A percentile compares a stretch with the other conserved stretches of the same genome.
Conservation (phyloP, 2,113 vertebrate genomes). For the Buteo buteo region DNA sequence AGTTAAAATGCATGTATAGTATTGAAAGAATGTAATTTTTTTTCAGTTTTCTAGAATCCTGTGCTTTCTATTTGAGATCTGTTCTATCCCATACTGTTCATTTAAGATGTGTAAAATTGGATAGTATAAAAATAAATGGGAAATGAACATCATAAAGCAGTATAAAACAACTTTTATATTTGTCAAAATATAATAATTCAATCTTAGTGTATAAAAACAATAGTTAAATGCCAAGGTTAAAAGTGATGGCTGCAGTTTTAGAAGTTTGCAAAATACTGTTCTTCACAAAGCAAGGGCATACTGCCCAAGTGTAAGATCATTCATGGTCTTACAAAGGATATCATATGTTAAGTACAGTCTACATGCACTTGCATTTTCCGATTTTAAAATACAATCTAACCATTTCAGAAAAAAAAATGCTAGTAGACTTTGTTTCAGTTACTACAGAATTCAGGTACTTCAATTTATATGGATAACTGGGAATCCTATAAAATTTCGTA, state of each 20-base stretch:
- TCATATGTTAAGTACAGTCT: background rate
- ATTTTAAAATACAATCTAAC: background rate
- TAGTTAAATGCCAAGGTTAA: background rate
- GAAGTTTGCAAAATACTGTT: background rate
- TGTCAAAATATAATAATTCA: background rate
- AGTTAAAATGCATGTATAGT: background rate
- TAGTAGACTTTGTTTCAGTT: background rate
- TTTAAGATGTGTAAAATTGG: background rate
- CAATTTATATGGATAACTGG: background rate
- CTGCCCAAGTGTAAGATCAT: background rate
- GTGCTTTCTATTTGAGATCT: background rate
- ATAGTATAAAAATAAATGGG: background rate
- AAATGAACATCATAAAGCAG: background rate
- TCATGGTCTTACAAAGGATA: background rate
- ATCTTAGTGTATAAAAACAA: background rate
- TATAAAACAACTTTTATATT: background rate
- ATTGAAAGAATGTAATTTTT: background rate
- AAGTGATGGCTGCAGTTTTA: background rate
- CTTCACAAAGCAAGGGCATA: background rate
- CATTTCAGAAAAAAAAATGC: background rate
- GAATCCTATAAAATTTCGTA: background rate
- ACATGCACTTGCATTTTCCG: background rate
- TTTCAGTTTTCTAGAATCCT: background rate
- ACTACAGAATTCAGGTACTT: background rate
- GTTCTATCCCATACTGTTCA: background rate